Conservation (phyloP, 2,888 invertebrate species). For the Pimpla rufipes region DNA sequence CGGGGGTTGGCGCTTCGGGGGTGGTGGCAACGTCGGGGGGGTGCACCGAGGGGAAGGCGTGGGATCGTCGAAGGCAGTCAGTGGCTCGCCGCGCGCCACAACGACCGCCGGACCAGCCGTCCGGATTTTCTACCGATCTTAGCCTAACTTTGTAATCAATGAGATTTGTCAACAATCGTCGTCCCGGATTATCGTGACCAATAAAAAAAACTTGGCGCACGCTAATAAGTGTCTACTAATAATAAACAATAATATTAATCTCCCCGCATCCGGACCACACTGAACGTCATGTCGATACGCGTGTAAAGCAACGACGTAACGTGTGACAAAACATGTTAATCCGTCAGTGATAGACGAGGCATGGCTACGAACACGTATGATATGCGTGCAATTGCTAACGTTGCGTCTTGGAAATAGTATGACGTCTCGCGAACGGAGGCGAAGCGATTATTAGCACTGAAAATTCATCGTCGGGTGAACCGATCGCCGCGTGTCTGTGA, state of each 20-base stretch:
- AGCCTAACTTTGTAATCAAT: background rate
- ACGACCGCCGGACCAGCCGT: constrained; percentile 72
- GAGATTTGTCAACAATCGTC: constrained; percentile 21
- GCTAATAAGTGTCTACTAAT: background rate
- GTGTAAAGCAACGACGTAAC: too few relatives aligned
- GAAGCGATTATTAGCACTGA: background rate
- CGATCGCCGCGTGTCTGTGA: constrained; percentile 2
- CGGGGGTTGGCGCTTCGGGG: constrained; percentile 68
- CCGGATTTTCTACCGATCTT: constrained; percentile 54
- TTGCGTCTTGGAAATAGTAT: too few relatives aligned
- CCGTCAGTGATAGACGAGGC: too few relatives aligned
- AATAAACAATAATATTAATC: too few relatives aligned
- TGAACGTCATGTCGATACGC: too few relatives aligned
- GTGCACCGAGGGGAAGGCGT: constrained; percentile 76
- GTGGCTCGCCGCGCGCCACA: constrained; percentile 84
- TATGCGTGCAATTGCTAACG: background rate
- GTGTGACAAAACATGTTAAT: too few relatives aligned
- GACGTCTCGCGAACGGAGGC: too few relatives aligned
- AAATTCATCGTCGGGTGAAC: constrained; percentile 15
- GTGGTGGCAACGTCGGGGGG: constrained; percentile 61
- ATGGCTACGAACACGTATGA: background rate
- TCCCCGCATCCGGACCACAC: too few relatives aligned
- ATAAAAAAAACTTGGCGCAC: background rate
- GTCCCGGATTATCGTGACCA: background rate
- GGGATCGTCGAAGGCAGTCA: constrained; percentile 82